Conservation (phyloP, 2,888 invertebrate species). For the Phyllotreta cruciferae region DNA sequence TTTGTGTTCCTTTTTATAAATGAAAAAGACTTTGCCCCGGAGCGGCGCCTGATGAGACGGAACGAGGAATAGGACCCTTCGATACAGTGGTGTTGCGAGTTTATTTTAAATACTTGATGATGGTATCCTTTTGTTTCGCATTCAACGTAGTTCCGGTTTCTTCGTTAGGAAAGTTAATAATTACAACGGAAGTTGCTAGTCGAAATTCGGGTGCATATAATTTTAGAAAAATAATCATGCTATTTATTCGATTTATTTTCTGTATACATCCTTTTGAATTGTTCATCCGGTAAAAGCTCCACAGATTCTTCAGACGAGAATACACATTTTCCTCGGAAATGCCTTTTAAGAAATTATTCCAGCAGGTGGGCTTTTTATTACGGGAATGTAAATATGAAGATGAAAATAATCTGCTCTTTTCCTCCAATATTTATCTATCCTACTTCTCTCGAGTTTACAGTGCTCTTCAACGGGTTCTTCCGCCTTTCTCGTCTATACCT, state of each 20-base stretch:
- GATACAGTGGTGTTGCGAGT: too few relatives aligned
- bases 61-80: constrained; percentile 3
- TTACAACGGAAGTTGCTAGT: too few relatives aligned
- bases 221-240: neutral
- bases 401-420: constrained; percentile 44
- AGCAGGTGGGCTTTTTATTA: constrained; percentile 40
- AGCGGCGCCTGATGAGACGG: constrained; percentile 30
- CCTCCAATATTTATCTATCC: constrained; percentile 42
- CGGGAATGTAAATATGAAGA: constrained; percentile 37
- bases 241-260: constrained; percentile 16
- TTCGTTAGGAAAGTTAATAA: too few relatives aligned
- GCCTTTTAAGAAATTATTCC: constrained; percentile 36
- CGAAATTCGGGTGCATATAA: too few relatives aligned
- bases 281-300: constrained; percentile 16
- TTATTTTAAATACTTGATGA: too few relatives aligned
- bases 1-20: constrained; percentile 39
- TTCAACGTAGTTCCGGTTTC: too few relatives aligned
- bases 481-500: constrained; percentile 24
- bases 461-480: constrained; percentile 36
- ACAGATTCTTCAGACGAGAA: constrained; percentile 15
- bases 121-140: too few relatives aligned
- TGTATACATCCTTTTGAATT: constrained; percentile 13
- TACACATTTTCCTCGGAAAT: constrained; percentile 28
- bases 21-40: constrained; percentile 37
- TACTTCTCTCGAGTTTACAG: constrained; percentile 38